Percentiles rank a stretch among this genome's conserved stretches.
phyloP scores from a whole-genome alignment of 2,113 vertebrate species.

The Galeopterus variegatus region DNA sequence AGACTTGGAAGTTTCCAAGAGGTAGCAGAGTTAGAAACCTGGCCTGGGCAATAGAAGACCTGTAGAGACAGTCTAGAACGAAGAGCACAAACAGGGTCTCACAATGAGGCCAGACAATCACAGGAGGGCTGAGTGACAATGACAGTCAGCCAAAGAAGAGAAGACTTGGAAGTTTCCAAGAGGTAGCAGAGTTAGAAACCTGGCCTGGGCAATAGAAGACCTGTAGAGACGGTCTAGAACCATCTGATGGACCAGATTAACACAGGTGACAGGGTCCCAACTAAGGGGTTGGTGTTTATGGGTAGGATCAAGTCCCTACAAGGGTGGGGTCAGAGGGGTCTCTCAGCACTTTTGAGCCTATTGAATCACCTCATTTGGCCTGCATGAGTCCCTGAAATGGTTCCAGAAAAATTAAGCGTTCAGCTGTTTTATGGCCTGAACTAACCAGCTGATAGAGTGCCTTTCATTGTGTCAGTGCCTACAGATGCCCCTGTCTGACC shows the following conservation, averaged over 20 bases:
- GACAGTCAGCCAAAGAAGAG: background rate
- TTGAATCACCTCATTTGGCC: background rate
- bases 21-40: background rate
- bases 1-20: background rate
- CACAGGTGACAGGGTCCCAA: background rate
- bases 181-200: background rate
- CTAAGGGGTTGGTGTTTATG: background rate
- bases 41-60: background rate
- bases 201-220: background rate
- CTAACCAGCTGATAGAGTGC: background rate
- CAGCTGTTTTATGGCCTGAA: background rate
- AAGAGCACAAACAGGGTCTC: background rate
- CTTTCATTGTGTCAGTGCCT: background rate
- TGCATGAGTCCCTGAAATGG: background rate
- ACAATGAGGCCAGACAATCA: background rate
- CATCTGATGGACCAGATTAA: background rate
- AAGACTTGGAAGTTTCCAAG: background rate
- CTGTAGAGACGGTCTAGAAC: background rate
- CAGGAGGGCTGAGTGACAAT: background rate
- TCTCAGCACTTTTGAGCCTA: background rate
- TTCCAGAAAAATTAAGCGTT: background rate
- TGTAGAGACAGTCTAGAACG: background rate
- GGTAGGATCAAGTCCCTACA: background rate
- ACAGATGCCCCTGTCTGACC: background rate
- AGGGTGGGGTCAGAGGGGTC: background rate